Evolutionary conservation across 2,888 invertebrate species (phyloP).

Genomic region (Nomada goodeniana): DNA sequence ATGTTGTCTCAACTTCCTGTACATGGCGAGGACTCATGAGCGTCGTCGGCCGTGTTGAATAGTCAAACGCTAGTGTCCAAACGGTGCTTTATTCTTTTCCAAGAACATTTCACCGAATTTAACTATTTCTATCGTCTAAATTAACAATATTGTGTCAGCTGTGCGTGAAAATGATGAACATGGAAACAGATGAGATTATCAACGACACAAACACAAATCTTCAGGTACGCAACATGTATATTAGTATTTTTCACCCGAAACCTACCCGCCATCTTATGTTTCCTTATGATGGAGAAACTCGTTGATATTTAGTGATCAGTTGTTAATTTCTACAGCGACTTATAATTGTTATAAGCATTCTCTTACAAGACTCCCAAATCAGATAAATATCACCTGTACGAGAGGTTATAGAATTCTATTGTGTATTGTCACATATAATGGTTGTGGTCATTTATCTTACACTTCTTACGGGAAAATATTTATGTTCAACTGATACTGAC

Average conservation of each 20-base stretch:
- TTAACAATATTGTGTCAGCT: constrained; percentile 41
- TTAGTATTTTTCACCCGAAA: constrained; percentile 70
- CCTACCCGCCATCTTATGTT: constrained; percentile 77
- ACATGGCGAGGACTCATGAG: constrained; percentile 75
- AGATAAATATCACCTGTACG: constrained; percentile 16
- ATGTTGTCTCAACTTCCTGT: constrained; percentile 75
- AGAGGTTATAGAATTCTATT: constrained; percentile 53
- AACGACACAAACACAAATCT: constrained; percentile 90
- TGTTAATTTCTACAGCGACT: not conserved
- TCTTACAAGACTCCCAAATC: not conserved
- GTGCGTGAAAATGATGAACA: constrained; percentile 88
- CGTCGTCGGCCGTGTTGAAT: constrained; percentile 67
- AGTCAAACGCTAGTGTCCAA: constrained; percentile 62
- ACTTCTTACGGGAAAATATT: constrained; percentile 47
- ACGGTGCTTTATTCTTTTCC: constrained; percentile 54
- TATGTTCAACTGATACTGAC: constrained; percentile 46
- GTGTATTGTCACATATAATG: constrained; percentile 43
- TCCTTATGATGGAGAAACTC: constrained; percentile 62
- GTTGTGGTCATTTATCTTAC: constrained; percentile 34
- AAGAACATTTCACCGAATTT: constrained; percentile 34
- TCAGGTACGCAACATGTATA: constrained; percentile 85
- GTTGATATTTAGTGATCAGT: constrained; percentile 38
- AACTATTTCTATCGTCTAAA: constrained; percentile 31
- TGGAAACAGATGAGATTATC: constrained; percentile 96
- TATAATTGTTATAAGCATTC: not conserved